Evolutionary conservation across 2,113 vertebrate species (phyloP).

Genomic region (Lipotes vexillifer): DNA sequence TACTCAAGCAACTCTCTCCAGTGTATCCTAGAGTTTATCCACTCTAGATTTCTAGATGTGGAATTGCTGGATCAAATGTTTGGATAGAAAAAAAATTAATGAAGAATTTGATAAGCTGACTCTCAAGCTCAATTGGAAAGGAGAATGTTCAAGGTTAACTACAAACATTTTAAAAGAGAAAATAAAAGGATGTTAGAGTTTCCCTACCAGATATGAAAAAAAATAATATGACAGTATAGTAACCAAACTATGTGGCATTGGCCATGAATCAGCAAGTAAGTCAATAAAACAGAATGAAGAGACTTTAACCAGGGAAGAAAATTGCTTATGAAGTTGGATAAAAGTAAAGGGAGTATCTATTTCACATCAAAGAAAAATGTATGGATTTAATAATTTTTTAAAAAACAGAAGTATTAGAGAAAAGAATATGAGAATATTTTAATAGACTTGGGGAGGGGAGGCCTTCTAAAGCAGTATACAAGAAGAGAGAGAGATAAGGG

Average conservation of each 20-base stretch:
- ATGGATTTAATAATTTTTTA: not conserved
- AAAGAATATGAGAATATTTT: not conserved
- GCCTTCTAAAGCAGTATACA: not conserved
- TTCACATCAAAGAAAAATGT: not conserved
- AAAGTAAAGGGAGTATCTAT: not conserved
- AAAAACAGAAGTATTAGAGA: not conserved
- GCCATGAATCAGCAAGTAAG: not conserved
- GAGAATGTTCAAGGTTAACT: not conserved
- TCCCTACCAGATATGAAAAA: not conserved
- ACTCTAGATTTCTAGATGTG: not conserved
- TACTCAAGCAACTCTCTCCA: not conserved
- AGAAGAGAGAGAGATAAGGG: not conserved
- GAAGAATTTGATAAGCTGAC: not conserved
- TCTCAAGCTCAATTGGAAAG: not conserved
- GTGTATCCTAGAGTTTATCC: not conserved
- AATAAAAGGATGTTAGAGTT: not conserved
- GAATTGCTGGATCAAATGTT: not conserved
- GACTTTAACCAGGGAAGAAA: not conserved
- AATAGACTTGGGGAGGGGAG: not conserved
- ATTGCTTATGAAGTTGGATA: not conserved
- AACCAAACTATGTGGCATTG: not conserved
- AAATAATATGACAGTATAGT: not conserved
- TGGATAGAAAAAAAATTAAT: not conserved
- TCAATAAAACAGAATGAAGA: not conserved
- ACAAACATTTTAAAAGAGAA: not conserved